Base-by-base conservation (phyloP, 2,113 vertebrate genomes). In the Gadus macrocephalus region DNA sequence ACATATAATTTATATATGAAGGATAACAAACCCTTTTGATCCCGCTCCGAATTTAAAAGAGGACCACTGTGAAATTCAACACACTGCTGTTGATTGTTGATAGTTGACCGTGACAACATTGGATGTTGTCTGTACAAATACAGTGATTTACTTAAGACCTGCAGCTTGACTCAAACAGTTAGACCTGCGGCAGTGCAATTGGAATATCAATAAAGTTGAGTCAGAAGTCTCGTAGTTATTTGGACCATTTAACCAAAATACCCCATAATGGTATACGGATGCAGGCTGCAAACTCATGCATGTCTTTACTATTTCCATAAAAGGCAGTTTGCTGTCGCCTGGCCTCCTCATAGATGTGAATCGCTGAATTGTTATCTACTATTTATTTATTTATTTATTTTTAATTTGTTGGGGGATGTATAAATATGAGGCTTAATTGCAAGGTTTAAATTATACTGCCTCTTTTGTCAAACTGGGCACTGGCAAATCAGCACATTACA, bases 241-340 rank as follows among this genome's bases (percentile, higher is more conserved):
- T 75, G 64, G 55, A 20, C 15, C 68, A 60, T 69, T 75, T 17
- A 65, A 28, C 62, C 42, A 69, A 64, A 68, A 79, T 80, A 74
- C 76, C 28, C 78, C 27, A 55, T 38, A 71, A 25, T 75, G 75
- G 61, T 82, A 71, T 64, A 78, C 73, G 78, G 76, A 75, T 85
- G 84, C 80, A 81, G 73, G 67, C 69, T 71, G 74, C 73, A 67
- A 61, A 65, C 79, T 75, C 74, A 15, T 49, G 42, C 42, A 49
- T 49, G 31, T 11, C 42, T 49, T 35, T 61, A 25, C 69, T 81
- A 88, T 87, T 83, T 73, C 89, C 90, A 82, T 91, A 89, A 89
- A 92, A 90, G 90, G 91, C 64, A 78, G 77, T 80, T 68, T 62
- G 72, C 74, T 75, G 69, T 74, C 74, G 75, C 71, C 72, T 9